phyloP scores from a whole-genome alignment of 2,113 vertebrate species.

The Sceloporus tristichus region DNA sequence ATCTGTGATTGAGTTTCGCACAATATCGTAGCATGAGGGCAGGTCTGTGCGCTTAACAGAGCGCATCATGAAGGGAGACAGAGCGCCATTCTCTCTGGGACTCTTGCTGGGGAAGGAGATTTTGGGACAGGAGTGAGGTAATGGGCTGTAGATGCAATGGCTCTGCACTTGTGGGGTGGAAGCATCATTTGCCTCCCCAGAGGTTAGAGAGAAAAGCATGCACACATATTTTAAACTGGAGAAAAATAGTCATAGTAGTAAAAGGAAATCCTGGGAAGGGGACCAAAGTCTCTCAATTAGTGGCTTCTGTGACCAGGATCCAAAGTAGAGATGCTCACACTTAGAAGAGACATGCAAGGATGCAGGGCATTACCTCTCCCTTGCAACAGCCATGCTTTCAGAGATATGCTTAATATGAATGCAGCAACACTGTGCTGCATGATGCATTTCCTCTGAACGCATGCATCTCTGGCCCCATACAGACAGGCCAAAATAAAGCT shows the following conservation, averaged over 20 bases:
- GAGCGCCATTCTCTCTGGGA: conserved; percentile 44
- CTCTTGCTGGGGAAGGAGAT: conserved; percentile 3
- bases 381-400: neutral
- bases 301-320: neutral
- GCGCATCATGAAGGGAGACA: conserved; percentile 52
- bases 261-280: accelerated
- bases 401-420: too few relatives aligned
- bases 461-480: neutral
- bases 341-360: too few relatives aligned
- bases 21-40: neutral
- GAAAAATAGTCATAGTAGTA: neutral
- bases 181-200: accelerated
- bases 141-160: neutral
- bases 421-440: neutral
- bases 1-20: conserved; percentile 25
- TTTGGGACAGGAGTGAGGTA: conserved; percentile 28
- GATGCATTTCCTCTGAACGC: neutral
- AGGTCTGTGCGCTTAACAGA: conserved; percentile 33
- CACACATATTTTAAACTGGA: neutral
- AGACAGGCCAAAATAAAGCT: too few relatives aligned
- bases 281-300: accelerated
- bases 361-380: neutral
- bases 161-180: neutral
- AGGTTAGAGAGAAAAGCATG: neutral
- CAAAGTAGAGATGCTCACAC: neutral